Evolutionary conservation across 2,113 vertebrate species (phyloP).

Genomic region (Zapus hudsonius): DNA sequence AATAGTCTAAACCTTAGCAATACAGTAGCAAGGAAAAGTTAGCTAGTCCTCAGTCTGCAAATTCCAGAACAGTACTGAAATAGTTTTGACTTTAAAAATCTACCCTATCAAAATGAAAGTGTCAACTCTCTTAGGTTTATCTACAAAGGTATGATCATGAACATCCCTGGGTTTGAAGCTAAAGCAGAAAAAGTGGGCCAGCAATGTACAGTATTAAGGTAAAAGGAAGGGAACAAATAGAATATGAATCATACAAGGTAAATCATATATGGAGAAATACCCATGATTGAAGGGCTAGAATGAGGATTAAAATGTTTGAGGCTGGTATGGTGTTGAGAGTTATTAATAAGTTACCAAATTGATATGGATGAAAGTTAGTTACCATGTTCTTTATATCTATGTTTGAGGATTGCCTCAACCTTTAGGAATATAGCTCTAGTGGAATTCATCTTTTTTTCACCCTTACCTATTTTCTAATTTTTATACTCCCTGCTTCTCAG

Average conservation of each 20-base stretch:
- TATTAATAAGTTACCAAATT: slow-evolving; percentile 17
- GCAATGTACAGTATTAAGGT: not conserved
- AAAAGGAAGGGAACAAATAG: not conserved
- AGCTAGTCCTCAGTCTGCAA: slow-evolving; percentile 22
- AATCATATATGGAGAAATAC: not conserved
- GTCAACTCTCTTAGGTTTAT: no score
- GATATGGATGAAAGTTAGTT: not conserved
- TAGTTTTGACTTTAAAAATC: not conserved
- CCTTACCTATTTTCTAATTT: not conserved
- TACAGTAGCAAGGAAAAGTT: slow-evolving; percentile 3
- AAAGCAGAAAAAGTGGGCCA: not conserved
- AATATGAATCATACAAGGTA: not conserved
- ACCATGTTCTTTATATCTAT: not conserved
- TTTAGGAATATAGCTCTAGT: not conserved
- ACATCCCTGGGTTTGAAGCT: no score
- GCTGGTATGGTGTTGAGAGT: not conserved
- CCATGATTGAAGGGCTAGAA: not conserved
- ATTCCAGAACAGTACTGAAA: slow-evolving; percentile 6
- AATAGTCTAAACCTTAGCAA: not conserved
- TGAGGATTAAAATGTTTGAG: not conserved
- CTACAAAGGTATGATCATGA: no score
- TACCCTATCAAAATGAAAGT: no score
- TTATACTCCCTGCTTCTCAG: not conserved
- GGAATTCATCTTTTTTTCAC: not conserved
- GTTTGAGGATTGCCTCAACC: not conserved